Percentiles rank a stretch among this genome's conserved stretches.
Evolutionary conservation across 2,113 vertebrate species (phyloP).

Genomic region (Anarrhichthys ocellatus): DNA sequence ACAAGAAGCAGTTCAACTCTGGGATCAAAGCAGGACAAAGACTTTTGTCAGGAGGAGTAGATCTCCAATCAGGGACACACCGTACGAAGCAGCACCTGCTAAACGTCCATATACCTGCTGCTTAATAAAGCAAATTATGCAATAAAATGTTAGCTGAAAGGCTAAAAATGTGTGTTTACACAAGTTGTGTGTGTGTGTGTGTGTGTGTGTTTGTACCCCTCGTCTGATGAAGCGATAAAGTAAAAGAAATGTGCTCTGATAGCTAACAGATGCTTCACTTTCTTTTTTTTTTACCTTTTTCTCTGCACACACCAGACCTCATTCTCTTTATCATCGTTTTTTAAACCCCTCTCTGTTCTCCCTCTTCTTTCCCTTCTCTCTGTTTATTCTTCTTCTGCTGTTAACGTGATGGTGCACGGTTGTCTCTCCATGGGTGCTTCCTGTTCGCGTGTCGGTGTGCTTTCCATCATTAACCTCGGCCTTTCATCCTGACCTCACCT

Average conservation of each 20-base stretch:
- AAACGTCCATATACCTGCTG: no score
- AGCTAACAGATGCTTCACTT: constrained; percentile 40
- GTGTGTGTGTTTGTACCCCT: constrained; percentile 1
- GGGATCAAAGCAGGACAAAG: constrained; percentile 1
- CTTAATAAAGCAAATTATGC: neutral
- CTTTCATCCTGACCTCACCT: neutral
- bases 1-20: neutral
- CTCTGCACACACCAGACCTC: neutral
- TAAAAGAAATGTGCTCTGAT: constrained; percentile 37
- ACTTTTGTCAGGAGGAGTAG: neutral
- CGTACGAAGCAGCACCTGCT: neutral
- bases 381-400: no score
- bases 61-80: neutral
- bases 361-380: neutral
- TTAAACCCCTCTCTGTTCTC: neutral
- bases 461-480: neutral
- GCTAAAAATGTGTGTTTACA: neutral
- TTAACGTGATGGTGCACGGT: no score
- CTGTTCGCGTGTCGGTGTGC: neutral
- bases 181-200: neutral
- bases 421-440: neutral
- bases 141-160: neutral
- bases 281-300: neutral
- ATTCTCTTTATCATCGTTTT: neutral
- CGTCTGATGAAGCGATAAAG: constrained; percentile 36